Evolutionary conservation across 2,113 vertebrate species (phyloP).

Genomic region (Dasyurus viverrinus): DNA sequence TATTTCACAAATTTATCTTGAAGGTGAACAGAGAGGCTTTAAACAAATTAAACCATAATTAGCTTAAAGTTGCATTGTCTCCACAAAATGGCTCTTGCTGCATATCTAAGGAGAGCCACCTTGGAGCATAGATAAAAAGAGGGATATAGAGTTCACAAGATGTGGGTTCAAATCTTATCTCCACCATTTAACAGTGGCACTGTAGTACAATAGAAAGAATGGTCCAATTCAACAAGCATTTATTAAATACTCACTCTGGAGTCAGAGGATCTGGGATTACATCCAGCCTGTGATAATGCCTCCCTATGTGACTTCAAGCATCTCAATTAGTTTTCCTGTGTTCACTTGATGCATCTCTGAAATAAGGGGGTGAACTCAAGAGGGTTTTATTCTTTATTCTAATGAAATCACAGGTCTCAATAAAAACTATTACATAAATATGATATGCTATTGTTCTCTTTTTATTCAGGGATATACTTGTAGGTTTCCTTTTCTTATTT

Average conservation of each 20-base stretch:
- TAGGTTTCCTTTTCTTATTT: not conserved
- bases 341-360: not conserved
- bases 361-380: not conserved
- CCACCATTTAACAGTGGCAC: not conserved
- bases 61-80: not conserved
- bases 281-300: not conserved
- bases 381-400: not conserved
- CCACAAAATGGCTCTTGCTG: not conserved
- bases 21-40: not conserved
- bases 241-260: not conserved
- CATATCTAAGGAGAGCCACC: not conserved
- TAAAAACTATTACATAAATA: not conserved
- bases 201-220: not conserved
- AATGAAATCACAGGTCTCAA: not conserved
- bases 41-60: slow-evolving; percentile 26
- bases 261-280: not conserved
- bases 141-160: not conserved
- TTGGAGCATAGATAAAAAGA: not conserved
- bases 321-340: not conserved
- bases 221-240: not conserved
- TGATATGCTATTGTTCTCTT: not conserved
- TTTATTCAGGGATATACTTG: not conserved
- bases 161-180: not conserved
- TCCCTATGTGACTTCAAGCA: not conserved
- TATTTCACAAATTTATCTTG: slow-evolving; percentile 38